Evolutionary conservation across 1,140 invertebrate species (phyloP).

Genomic region (Caenorhabditis elegans): WBcel235 BX284606.5:9331001-9331500

Average conservation of each 20-base stretch:
- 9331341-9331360: too few relatives aligned
- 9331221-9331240: too few relatives aligned
- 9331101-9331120: not conserved
- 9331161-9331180: constrained; percentile 3
- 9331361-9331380: too few relatives aligned
- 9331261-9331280: constrained; percentile 40
- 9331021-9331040: constrained; percentile 30
- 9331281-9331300: too few relatives aligned
- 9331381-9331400: too few relatives aligned
- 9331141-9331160: constrained; percentile 27
- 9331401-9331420: too few relatives aligned
- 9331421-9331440: too few relatives aligned
- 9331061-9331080: not conserved
- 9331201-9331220: too few relatives aligned
- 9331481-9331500: too few relatives aligned
- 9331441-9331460: too few relatives aligned
- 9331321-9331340: not conserved
- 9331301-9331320: too few relatives aligned
- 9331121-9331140: not conserved
- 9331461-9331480: too few relatives aligned
- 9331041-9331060: not conserved
- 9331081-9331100: not conserved
- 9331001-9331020: not conserved
- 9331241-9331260: constrained; percentile 39
- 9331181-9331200: not conserved